Base-by-base conservation (phyloP, 2,113 vertebrate genomes). In the Grammatotria lemairii region DNA sequence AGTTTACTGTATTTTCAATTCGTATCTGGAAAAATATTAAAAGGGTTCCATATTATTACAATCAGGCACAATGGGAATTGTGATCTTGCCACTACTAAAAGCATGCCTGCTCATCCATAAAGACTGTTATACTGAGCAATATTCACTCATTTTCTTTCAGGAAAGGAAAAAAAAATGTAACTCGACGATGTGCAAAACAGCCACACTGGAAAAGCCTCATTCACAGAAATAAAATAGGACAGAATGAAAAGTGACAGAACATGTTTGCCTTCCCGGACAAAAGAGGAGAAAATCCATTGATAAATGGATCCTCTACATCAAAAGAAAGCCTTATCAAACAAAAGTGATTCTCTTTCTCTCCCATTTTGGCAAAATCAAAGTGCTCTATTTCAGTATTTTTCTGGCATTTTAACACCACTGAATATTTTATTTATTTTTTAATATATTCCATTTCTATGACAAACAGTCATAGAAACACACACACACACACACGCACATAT, bases 231-330 rank as follows among this genome's bases (percentile, higher is more conserved):
- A 19, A 80, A 89, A 84, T 57, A 75, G 49, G 68, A 80, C 81
- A 10, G 47, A 87, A 90, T 84, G 65, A 89, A 83, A 80, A 78
- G 80, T 88, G 91, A 80, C 87, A 88, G 75, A 63, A 73, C 79
- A 23, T 40, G 57, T 87, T 85, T 84, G 78, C 83, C 47, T 81
- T 86, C 68, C 23, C 7, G 40, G 60, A 89, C 80, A 90, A 85
- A 87, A 51, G 68, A 82, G 35, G 54, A 81, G 81, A 85, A 89
- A 80, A 93, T 89, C 49, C 75, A 79, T 54, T 33, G 42, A 63
- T 90, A 87, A 92, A 92, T 91, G 81, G 54, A 87, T 89, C 45
- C 40, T 82, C 75, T 33, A 81, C 89, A 85, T 90, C 91, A 90
- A 89, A 88, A 89, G 83, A 85, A 47, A 63, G 80, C 42, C 70